These are phyloP conservation scores for Sminthopsis crassicaudata DNA, from an alignment of 2,113 vertebrate genomes.

Conservation along the genomic window DNA sequence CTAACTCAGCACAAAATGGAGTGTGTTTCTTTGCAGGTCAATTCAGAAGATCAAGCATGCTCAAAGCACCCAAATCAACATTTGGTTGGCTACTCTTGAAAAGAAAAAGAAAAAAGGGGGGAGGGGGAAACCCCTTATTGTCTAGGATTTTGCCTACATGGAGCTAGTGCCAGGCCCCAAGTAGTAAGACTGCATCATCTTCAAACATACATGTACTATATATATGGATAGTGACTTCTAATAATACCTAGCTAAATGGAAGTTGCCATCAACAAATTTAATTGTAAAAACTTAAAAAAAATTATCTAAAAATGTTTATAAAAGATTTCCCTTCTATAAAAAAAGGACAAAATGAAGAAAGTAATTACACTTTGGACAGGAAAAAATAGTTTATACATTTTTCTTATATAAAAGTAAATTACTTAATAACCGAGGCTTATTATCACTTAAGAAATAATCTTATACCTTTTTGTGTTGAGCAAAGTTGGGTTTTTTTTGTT, in stretches of 20 bases:
- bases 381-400: background rate
- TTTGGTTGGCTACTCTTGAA: slow-evolving; percentile 32
- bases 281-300: background rate
- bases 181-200: background rate
- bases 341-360: background rate
- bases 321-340: background rate
- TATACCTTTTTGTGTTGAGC: background rate
- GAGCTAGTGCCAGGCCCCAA: background rate
- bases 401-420: background rate
- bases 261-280: slow-evolving; percentile 7
- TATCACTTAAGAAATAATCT: background rate
- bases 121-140: background rate
- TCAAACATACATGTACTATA: background rate
- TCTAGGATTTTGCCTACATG: slow-evolving; percentile 4
- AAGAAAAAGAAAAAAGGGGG: background rate
- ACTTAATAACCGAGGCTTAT: background rate
- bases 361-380: background rate
- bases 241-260: background rate
- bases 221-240: background rate
- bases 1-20: slow-evolving; percentile 28
- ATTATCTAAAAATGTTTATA: background rate
- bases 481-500: background rate
- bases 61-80: slow-evolving; percentile 41
- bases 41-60: slow-evolving; percentile 49
- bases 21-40: background rate